Percentiles rank a stretch among this genome's conserved stretches.
Conservation (phyloP, 2,888 invertebrate species). For the Hesperia comma region DNA sequence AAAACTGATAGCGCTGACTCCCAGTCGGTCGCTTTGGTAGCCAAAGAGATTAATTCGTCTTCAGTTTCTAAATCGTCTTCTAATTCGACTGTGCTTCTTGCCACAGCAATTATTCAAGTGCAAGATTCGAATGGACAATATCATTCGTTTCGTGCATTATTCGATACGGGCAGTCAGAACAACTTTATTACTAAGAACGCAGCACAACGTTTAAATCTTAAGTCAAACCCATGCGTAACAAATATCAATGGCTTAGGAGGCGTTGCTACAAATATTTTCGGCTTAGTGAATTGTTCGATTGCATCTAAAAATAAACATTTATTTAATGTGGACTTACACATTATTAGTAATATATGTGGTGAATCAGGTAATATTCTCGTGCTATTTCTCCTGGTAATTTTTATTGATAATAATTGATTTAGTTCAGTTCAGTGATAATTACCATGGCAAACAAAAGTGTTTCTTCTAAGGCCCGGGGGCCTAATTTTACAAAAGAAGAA, state of each 20-base stretch:
- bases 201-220: conserved; percentile 8
- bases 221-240: neutral
- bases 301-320: conserved; percentile 2
- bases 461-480: no score
- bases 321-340: conserved; percentile 11
- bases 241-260: conserved; percentile 20
- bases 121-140: conserved; percentile 21
- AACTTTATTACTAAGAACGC: conserved; percentile 31
- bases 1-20: neutral
- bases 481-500: no score
- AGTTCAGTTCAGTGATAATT: no score
- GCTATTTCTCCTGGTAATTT: no score
- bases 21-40: neutral
- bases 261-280: conserved; percentile 2
- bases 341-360: conserved; percentile 25
- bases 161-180: conserved; percentile 32
- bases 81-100: conserved; percentile 24
- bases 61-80: conserved; percentile 3
- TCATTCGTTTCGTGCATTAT: conserved; percentile 23
- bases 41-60: neutral
- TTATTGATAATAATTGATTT: no score
- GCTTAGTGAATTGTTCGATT: conserved; percentile 14
- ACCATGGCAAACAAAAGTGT: no score
- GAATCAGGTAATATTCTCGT: no score
- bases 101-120: conserved; percentile 20